Base-by-base conservation (phyloP, 1,140 invertebrate genomes). In the Caenorhabditis elegans region DNA sequence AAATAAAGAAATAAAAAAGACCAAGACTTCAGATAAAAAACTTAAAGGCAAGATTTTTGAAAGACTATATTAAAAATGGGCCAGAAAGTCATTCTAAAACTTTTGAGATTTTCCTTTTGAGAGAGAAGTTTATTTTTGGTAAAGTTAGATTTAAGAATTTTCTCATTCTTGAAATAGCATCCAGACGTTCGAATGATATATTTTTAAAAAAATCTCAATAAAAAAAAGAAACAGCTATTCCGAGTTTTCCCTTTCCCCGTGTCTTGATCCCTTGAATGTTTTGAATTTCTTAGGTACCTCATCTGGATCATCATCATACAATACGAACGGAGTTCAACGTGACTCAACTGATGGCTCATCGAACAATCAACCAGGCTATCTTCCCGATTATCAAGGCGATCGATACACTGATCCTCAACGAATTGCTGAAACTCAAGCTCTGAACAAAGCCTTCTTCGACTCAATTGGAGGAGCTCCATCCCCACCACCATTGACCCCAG, bases 321-420 rank as follows among this genome's bases (percentile, higher is more conserved):
- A 76, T 31, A 19, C 70, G 39, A 53, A 36, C 39, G 28, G 34
- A 8, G 31, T 49, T 24, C 55, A 43, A 46, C 51, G 31, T 36
- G 46, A 34, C 19, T 76, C 79, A 17, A 70, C 79, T 49, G 46
- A 11, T 48, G 26, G 53, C 31, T 77, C 76, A 10, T 78, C 75
- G 15, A 78, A 26, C 28, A 65, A 53, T 48, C 75, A 83, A 39
- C 83, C 83, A 13, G 83, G 83, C n/a, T 84, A 84, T 36, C 80
- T 84, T 22, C 83, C 83, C 34, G 83, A 84, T 36, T 84, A 84
- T 46, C 83, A 82, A 43, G 83, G 83, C 13, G 83, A 84, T 43
- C 15, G 60, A 48, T 84, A 79, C 77, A 84, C 83, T 13, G 75
- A 84, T 39, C 81, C 84, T 22, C 49, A 83, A 60, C 82, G 83